Base-by-base conservation (phyloP, 1,140 invertebrate species). In the Plectus sambesii region DNA sequence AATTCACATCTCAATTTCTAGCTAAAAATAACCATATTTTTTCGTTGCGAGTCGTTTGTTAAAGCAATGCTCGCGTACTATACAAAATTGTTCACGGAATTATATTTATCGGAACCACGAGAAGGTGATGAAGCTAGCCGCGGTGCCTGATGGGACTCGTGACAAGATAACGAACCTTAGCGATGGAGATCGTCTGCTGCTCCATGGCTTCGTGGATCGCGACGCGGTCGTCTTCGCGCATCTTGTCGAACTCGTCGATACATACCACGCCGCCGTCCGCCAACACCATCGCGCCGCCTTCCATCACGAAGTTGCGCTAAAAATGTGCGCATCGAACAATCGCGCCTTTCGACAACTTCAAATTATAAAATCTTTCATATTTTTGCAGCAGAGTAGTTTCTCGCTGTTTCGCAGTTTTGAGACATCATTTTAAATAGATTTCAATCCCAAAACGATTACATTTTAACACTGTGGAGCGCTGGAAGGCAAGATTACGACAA, bases 201-300 rank as follows among this genome's bases (percentile, higher is more conserved):
- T 99, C 94, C 94, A 99, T 99, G 26, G 93, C 94, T 75, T 99
- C 94, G 67, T 99, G 94, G 69, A 99, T 99, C 17, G 93, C 93
- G 2, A 98, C 93, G 58, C 93, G 76, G 70, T 99, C 94, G 70
- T 98, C 92, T 74, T 99, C 93, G 54, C 87, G 79, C 94, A 99
- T 99, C 75, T 99, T 99, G 73, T 99, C 94, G 73, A 99, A 99
- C 71, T 99, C 94, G 70, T 99, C 94, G 70, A 99, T 99, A 69
- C 93, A 99, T 1, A 98, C 92, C 6, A 97, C 89, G 29, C 94
- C 94, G 26, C 92, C 92, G 75, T 99, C 94, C 22, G 94, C 94
- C 27, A 99, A 72, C 2, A 99, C 94, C 93, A 99, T 98, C 5
- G 94, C 94, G 26, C 94, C 94, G 9, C 94, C 94, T 76, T 99